Evolutionary conservation across 2,113 vertebrate species (phyloP).

Genomic region (Phaethon lepturus): DNA sequence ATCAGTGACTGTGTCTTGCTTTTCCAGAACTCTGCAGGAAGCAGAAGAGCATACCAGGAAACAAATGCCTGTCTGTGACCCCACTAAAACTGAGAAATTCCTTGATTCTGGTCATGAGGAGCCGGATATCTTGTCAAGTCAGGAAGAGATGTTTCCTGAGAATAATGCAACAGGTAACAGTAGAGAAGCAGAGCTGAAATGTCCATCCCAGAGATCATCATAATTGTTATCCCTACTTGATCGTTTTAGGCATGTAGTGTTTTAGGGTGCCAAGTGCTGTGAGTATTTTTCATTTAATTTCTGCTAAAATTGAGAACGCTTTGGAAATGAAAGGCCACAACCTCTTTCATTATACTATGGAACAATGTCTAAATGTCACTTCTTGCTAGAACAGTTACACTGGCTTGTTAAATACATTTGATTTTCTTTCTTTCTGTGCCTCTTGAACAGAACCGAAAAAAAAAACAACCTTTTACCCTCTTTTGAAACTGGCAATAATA

Average conservation of each 20-base stretch:
- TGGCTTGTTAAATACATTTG: background rate
- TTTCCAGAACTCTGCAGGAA: constrained; percentile 64
- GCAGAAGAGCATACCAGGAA: constrained; percentile 29
- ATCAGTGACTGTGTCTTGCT: constrained; percentile 77
- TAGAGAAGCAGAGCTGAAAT: background rate
- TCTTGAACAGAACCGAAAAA: background rate
- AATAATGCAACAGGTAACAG: constrained; percentile 69
- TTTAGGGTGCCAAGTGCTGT: background rate
- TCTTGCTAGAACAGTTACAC: background rate
- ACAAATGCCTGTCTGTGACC: constrained; percentile 55
- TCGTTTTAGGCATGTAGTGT: background rate
- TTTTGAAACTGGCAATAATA: background rate
- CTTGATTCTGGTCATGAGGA: constrained; percentile 57
- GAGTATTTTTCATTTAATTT: background rate
- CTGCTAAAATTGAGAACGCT: background rate
- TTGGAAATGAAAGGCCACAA: background rate
- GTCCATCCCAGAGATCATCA: background rate
- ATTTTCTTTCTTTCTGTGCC: background rate
- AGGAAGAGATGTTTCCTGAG: constrained; percentile 90
- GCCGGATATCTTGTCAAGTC: constrained; percentile 82
- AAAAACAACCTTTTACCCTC: background rate
- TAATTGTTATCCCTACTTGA: background rate
- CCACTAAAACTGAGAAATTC: constrained; percentile 57
- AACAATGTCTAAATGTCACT: background rate
- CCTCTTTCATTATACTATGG: background rate